Percentiles rank a stretch among this genome's conserved stretches.
Evolutionary conservation across 1,140 invertebrate genomes (phyloP).

Genomic region (Aphis craccivora): DNA sequence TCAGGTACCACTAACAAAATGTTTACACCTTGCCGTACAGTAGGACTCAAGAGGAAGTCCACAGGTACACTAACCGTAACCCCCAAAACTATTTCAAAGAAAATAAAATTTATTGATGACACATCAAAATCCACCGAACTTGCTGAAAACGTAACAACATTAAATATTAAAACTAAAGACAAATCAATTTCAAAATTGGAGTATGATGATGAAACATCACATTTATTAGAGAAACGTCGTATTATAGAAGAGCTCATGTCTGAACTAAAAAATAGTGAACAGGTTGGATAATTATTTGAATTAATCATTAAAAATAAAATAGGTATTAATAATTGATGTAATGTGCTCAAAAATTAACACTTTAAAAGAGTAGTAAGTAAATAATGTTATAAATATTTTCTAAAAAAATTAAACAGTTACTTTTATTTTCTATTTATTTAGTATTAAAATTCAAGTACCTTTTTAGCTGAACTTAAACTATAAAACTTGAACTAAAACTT

Average conservation of each 20-base stretch:
- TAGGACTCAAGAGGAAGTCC: slow-evolving; percentile 36
- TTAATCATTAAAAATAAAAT: not conserved
- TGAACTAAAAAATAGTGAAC: slow-evolving; percentile 49
- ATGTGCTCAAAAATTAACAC: not conserved
- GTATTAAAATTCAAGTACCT: not conserved
- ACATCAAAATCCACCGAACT: not conserved
- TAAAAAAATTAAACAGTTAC: not conserved
- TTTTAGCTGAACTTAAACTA: too few species aligned
- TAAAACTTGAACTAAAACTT: too few species aligned
- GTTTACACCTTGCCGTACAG: slow-evolving; percentile 32
- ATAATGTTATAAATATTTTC: not conserved
- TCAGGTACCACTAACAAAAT: not conserved
- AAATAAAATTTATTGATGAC: slow-evolving; percentile 1
- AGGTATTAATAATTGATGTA: not conserved
- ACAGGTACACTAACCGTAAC: not conserved
- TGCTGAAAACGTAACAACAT: not conserved
- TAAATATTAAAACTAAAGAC: not conserved
- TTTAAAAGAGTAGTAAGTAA: not conserved
- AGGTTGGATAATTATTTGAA: slow-evolving; percentile 12
- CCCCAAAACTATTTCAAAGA: not conserved
- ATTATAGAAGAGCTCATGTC: not conserved
- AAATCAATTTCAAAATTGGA: not conserved
- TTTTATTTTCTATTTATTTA: not conserved
- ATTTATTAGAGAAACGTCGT: not conserved
- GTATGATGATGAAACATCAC: not conserved